These are phyloP conservation scores for Athene cunicularia DNA, from an alignment of 2,113 vertebrate genomes.

Conservation along the genomic window DNA sequence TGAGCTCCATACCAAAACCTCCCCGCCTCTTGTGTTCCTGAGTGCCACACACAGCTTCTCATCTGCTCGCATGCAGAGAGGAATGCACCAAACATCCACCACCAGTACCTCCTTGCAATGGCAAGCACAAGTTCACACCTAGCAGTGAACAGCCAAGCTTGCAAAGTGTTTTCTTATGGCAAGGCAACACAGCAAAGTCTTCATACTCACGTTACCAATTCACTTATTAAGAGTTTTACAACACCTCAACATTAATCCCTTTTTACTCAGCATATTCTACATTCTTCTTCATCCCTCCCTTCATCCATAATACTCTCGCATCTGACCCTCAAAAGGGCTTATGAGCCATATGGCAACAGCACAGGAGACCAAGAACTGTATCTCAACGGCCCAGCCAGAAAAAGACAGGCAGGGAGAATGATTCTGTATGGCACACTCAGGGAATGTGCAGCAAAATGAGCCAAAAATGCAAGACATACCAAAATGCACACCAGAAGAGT, in stretches of 20 bases:
- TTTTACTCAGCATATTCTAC: not conserved
- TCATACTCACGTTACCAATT: not conserved
- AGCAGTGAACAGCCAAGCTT: not conserved
- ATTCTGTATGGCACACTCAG: not conserved
- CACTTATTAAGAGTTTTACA: not conserved
- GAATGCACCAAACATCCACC: not conserved
- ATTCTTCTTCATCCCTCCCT: not conserved
- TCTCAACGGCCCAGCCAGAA: fast-evolving
- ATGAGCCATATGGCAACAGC: not conserved
- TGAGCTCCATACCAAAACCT: not conserved
- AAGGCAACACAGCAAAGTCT: not conserved
- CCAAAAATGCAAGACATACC: not conserved
- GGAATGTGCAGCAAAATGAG: not conserved
- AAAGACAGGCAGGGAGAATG: not conserved
- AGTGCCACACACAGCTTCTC: constrained; percentile 28
- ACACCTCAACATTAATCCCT: not conserved
- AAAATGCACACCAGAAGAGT: not conserved
- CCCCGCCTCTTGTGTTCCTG: not conserved
- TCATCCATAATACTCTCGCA: fast-evolving
- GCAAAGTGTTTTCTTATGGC: not conserved
- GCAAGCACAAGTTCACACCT: fast-evolving
- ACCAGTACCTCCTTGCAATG: not conserved
- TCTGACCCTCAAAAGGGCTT: not conserved
- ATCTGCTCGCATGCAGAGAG: not conserved
- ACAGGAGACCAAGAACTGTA: not conserved